These are phyloP conservation scores for Cheumatopsyche charites DNA, from an alignment of 1,140 invertebrate species.

Conservation along the genomic window DNA sequence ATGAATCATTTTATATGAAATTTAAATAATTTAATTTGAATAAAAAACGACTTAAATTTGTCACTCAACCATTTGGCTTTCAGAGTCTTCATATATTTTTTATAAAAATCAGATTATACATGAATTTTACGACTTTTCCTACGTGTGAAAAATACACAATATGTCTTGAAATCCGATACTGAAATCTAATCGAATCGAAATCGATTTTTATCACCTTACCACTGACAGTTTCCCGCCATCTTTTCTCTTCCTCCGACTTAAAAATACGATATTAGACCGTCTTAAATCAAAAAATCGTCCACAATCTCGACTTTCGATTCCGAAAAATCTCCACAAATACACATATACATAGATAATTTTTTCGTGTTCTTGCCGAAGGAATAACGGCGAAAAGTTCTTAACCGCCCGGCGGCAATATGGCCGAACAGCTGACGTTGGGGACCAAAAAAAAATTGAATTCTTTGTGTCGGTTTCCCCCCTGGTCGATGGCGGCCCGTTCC, in stretches of 20 bases:
- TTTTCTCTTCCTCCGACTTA: background rate
- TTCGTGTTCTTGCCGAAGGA: background rate
- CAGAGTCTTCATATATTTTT: too few relatives aligned
- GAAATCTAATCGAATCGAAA: too few relatives aligned
- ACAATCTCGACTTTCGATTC: background rate
- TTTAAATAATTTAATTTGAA: too few relatives aligned
- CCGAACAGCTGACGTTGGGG: conserved; percentile 32
- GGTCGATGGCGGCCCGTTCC: background rate
- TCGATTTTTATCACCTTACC: too few relatives aligned
- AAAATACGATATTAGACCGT: background rate
- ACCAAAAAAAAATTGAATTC: conserved; percentile 27
- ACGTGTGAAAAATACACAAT: too few relatives aligned
- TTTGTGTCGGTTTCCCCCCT: conserved; percentile 9
- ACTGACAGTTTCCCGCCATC: background rate
- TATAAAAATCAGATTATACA: too few relatives aligned
- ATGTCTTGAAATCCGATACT: too few relatives aligned
- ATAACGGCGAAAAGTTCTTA: conserved; percentile 21
- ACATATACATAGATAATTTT: background rate
- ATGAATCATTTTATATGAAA: too few relatives aligned
- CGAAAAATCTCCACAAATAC: background rate
- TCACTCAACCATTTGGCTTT: too few relatives aligned
- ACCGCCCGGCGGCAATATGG: conserved; percentile 24
- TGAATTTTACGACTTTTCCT: too few relatives aligned
- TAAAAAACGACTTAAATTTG: too few relatives aligned
- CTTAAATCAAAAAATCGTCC: background rate